Evolutionary conservation across 37 sponge, comb jelly and placozoan species (phyloP), one percentile per base, ranked within the genome.

Genomic region (Diacarnus erythraeanus): DNA sequence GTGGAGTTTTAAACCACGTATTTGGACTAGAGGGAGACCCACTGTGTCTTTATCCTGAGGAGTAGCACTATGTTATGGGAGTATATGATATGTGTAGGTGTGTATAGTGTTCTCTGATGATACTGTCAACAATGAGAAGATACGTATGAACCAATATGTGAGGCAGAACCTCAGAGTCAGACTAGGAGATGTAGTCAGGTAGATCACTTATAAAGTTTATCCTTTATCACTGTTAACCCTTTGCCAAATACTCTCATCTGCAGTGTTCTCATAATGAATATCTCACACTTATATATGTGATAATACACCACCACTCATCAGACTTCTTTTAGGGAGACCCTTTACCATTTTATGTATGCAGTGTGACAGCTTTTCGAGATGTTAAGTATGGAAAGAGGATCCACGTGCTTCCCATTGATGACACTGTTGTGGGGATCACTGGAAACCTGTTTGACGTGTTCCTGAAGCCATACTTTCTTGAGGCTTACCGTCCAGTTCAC

Each of bases 381-480:
- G 94, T 98, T 58, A 95, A 93, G 87, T 98, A 98, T 75, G 99
- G 99, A 37, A 93, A 94, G 83, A 91, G 99, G 63, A 59, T 96
- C 20, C 99, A 98, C 76, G 99, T 98, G 10, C 81, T 98, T 18
- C 99, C 99, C 59, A 93, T 98, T 82, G 99, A 98, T 64, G 99
- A 98, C 77, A 91, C 96, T 20, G 94, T 98, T 64, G 96, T 94
- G 64, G 99, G 99, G 8, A 85, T 98, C 36, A 98, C 97, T 44
- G 97, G 99, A 92, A 98, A 92, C 61, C 83, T 98, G 3, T 98
- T 98, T 89, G 99, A 98, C 30, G 99, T 96, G 31, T 98, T 88
- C 71, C 92, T 98, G 35, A 98, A 98, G 86, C 99, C 99, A 0
- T 96, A 98, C 68, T 98, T 98, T 78, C 84, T 98, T 72, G 99